Conservation (phyloP, 2,797 vertebrate species). For the Melanotaenia pygmaea region DNA sequence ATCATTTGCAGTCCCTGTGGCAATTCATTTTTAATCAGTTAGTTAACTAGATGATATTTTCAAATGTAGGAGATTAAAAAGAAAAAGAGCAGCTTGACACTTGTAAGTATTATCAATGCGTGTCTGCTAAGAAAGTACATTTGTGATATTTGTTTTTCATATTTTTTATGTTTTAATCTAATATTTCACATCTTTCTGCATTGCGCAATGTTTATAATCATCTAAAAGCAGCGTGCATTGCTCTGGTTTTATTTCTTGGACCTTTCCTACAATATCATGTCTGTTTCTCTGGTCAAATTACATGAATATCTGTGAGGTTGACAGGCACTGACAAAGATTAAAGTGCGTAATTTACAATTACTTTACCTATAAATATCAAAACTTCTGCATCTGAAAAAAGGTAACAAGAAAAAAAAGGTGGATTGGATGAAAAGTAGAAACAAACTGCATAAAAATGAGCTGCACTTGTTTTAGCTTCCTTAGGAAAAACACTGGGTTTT, state of each 20-base stretch:
- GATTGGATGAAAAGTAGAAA: too few species aligned
- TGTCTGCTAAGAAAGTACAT: background rate
- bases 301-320: conserved; percentile 4
- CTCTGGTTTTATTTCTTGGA: conserved; percentile 1
- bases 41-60: conserved; percentile 26
- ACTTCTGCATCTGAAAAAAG: background rate
- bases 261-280: background rate
- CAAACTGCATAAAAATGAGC: too few species aligned
- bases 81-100: conserved; percentile 2
- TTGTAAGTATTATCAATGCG: too few species aligned
- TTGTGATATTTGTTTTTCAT: background rate
- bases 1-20: conserved; percentile 11
- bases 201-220: background rate
- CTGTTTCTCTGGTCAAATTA: background rate
- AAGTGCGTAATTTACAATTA: background rate
- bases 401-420: background rate
- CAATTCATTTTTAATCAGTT: conserved; percentile 29
- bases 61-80: conserved; percentile 8
- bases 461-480: too few species aligned
- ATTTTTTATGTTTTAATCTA: background rate
- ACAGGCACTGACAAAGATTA: background rate
- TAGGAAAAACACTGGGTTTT: too few species aligned
- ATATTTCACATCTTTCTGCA: background rate
- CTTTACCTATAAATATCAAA: background rate
- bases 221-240: background rate